phyloP scores from a whole-genome alignment of 2,113 vertebrate genomes.

The Caloenas nicobarica region DNA sequence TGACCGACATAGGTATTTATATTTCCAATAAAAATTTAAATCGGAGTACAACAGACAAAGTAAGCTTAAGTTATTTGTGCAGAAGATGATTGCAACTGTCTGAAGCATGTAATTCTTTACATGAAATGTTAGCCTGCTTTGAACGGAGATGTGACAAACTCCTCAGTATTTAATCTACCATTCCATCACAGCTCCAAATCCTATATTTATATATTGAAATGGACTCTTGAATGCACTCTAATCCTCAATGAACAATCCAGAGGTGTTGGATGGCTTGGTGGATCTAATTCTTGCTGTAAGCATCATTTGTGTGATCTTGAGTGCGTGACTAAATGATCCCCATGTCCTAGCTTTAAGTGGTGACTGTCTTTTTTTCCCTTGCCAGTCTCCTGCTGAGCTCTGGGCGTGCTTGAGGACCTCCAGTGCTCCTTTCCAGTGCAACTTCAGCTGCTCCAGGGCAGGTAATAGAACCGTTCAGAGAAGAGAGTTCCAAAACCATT shows the following conservation, averaged over 20 bases:
- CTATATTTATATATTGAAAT: constrained; percentile 15
- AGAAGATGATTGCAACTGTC: constrained; percentile 56
- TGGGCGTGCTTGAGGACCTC: not conserved
- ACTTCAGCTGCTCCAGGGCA: not conserved
- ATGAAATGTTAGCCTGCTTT: constrained; percentile 48
- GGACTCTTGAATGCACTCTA: not conserved
- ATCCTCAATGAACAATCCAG: not conserved
- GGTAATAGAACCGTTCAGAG: not conserved
- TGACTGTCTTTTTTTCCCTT: not conserved
- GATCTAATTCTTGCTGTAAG: not conserved
- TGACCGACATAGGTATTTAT: constrained; percentile 63
- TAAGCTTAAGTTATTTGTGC: constrained; percentile 55
- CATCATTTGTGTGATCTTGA: not conserved
- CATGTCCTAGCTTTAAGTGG: not conserved
- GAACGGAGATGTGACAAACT: constrained; percentile 35
- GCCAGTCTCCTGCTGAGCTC: not conserved
- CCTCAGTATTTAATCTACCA: constrained; percentile 9
- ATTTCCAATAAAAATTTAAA: constrained; percentile 68
- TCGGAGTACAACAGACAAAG: constrained; percentile 53
- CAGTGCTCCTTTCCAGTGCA: not conserved
- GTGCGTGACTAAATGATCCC: not conserved
- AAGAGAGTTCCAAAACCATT: not conserved
- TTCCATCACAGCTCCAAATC: not conserved
- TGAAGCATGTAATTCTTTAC: constrained; percentile 51
- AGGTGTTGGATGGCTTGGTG: not conserved